These are phyloP conservation scores for Disparrhopalites patrizii DNA, from an alignment of 2,888 invertebrate genomes.

Conservation along the genomic window DNA sequence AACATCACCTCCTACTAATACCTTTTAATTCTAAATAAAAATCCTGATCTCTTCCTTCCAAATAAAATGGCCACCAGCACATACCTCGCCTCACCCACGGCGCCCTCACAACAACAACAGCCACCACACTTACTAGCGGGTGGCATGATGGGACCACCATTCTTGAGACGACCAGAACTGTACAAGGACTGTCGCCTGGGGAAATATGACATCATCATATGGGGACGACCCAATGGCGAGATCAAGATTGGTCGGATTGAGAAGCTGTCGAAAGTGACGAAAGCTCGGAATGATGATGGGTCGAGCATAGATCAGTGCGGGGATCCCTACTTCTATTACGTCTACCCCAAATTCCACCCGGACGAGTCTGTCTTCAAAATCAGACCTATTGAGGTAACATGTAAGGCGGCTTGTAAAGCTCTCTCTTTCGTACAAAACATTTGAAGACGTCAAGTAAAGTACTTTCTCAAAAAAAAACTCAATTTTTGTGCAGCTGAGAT, in stretches of 20 bases:
- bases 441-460: background rate
- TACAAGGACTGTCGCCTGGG: constrained; percentile 18
- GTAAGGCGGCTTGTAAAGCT: background rate
- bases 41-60: too few relatives aligned
- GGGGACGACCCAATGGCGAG: constrained; percentile 5
- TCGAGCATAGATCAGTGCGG: constrained; percentile 12
- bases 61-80: too few relatives aligned
- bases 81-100: too few relatives aligned
- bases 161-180: constrained; percentile 4
- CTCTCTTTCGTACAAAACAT: background rate
- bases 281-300: constrained; percentile 13
- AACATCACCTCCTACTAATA: too few relatives aligned
- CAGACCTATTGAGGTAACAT: constrained; percentile 15
- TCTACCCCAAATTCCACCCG: constrained; percentile 15
- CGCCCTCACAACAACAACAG: too few relatives aligned
- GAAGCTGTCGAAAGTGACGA: constrained; percentile 22
- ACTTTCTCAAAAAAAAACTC: background rate
- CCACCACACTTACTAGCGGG: too few relatives aligned
- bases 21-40: too few relatives aligned
- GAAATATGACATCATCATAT: constrained; percentile 9
- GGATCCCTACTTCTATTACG: constrained; percentile 20
- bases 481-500: too few relatives aligned
- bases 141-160: too few relatives aligned
- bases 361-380: constrained; percentile 19
- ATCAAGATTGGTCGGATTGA: constrained; percentile 19